Percentiles rank a stretch among this genome's conserved stretches.
phyloP scores from a whole-genome alignment of 92 coral and sea anemone genomes.

The Palythoa heliodiscus region DNA sequence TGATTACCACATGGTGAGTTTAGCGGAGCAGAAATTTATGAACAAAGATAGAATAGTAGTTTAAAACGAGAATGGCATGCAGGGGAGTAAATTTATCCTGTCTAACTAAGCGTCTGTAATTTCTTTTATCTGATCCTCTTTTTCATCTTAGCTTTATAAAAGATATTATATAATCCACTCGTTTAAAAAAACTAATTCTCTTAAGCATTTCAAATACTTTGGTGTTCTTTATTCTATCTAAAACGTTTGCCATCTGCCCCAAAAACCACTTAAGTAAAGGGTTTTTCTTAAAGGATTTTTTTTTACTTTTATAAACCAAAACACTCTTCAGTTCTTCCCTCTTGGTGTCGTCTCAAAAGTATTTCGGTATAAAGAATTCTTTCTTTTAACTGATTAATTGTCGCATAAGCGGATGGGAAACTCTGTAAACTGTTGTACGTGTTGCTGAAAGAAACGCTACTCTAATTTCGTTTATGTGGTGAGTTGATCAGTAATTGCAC shows the following conservation, averaged over 20 bases:
- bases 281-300: background rate
- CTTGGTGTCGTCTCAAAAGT: background rate
- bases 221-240: constrained; percentile 13
- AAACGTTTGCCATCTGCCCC: constrained; percentile 19
- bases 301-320: background rate
- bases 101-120: constrained; percentile 20
- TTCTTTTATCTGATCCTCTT: constrained; percentile 8
- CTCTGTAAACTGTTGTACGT: background rate
- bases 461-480: constrained; percentile 17
- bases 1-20: constrained; percentile 74
- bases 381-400: background rate
- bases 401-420: background rate
- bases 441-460: constrained; percentile 14
- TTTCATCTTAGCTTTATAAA: constrained; percentile 15
- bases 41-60: constrained; percentile 1
- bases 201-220: background rate
- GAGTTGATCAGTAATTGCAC: constrained; percentile 29
- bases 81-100: constrained; percentile 8
- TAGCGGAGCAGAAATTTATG: constrained; percentile 13
- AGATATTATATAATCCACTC: constrained; percentile 32
- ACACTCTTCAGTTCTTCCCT: background rate
- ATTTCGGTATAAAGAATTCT: background rate
- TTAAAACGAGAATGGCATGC: background rate
- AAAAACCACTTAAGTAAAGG: constrained; percentile 2
- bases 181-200: constrained; percentile 1